Percentiles rank a stretch among this genome's conserved stretches.
These are phyloP conservation scores for Gobius niger DNA, from an alignment of 2,113 vertebrate species.

Conservation along the genomic window DNA sequence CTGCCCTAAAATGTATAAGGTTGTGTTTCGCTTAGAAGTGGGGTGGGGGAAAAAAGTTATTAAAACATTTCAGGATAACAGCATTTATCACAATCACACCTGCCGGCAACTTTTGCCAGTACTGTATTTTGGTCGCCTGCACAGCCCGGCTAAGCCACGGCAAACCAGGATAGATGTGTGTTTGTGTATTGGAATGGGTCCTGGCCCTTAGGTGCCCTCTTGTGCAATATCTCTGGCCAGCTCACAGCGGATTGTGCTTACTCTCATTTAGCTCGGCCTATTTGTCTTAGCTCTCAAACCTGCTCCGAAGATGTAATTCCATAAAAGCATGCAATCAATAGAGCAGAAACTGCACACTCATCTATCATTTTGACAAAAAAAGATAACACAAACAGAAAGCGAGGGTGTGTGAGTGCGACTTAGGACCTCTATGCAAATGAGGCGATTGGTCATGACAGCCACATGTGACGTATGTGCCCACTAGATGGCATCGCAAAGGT, in stretches of 20 bases:
- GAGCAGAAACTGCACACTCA: constrained; percentile 69
- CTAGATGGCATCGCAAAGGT: constrained; percentile 67
- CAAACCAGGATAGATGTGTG: constrained; percentile 57
- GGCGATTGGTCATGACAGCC: constrained; percentile 26
- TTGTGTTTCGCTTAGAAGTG: too few relatives aligned
- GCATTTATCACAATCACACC: constrained; percentile 5
- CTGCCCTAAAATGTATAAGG: too few relatives aligned
- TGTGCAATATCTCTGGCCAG: constrained; percentile 57
- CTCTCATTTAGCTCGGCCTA: constrained; percentile 73
- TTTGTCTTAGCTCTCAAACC: constrained; percentile 76
- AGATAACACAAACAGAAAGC: constrained; percentile 55
- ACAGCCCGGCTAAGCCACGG: constrained; percentile 43
- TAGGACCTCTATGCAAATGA: constrained; percentile 25
- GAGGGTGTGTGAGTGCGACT: constrained; percentile 22
- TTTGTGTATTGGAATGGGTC: constrained; percentile 50
- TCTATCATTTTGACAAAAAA: constrained; percentile 75
- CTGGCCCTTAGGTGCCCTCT: constrained; percentile 54
- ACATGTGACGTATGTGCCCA: constrained; percentile 41
- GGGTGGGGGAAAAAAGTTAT: background rate
- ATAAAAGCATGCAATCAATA: constrained; percentile 84
- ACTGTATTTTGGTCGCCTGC: constrained; percentile 28
- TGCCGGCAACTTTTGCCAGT: background rate
- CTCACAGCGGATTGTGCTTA: constrained; percentile 68
- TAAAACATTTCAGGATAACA: background rate
- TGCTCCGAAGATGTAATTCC: constrained; percentile 80